Conservation (phyloP, 2,113 vertebrate species). For the Ciconia maguari region DNA sequence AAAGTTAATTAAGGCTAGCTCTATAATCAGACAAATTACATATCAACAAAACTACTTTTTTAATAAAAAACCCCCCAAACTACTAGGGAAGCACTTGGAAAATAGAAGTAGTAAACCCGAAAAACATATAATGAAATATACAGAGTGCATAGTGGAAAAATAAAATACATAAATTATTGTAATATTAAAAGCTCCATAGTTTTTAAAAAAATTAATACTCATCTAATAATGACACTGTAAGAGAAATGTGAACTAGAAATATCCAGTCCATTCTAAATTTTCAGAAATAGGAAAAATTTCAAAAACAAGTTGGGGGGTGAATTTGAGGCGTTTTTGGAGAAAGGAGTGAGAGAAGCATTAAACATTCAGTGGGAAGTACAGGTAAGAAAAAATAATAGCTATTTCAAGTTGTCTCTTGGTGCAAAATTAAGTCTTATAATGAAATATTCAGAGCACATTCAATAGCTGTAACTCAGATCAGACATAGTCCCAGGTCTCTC, state of each 20-base stretch:
- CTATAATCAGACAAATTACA: not conserved
- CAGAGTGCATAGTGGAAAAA: not conserved
- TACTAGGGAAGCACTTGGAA: not conserved
- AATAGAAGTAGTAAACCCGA: not conserved
- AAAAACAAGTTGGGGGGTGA: not conserved
- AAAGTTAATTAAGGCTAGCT: not conserved
- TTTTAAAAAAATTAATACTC: not conserved
- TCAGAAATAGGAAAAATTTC: not conserved
- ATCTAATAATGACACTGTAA: not conserved
- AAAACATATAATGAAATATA: not conserved
- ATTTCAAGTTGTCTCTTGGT: not conserved
- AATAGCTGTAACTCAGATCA: constrained; percentile 12
- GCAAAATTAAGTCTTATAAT: constrained; percentile 35
- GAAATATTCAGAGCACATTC: constrained; percentile 43
- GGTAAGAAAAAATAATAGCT: not conserved
- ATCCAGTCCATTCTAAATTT: not conserved
- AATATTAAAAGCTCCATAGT: not conserved
- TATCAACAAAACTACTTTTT: not conserved
- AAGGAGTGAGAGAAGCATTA: not conserved
- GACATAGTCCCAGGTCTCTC: not conserved
- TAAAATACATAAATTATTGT: not conserved
- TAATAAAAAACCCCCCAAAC: not conserved
- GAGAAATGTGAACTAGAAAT: not conserved
- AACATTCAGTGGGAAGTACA: not conserved
- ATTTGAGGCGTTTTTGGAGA: not conserved